Conservation (phyloP, 2,888 invertebrate species). For the Mallateleia sp. region DNA sequence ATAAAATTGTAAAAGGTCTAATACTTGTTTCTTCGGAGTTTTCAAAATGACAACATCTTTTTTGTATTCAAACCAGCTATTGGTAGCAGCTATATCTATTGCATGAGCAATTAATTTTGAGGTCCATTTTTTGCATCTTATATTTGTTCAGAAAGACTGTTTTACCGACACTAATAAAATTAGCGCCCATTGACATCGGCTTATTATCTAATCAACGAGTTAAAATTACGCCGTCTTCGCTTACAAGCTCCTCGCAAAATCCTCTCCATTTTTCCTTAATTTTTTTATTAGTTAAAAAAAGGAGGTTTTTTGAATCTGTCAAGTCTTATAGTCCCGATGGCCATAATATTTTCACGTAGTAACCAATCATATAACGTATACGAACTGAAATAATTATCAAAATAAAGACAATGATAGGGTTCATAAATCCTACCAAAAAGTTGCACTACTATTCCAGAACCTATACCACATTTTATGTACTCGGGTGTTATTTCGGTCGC, state of each 20-base stretch:
- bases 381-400: conserved; percentile 74
- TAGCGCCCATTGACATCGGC: conserved; percentile 39
- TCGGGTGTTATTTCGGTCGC: conserved; percentile 77
- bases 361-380: conserved; percentile 74
- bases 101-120: conserved; percentile 42
- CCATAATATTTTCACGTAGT: conserved; percentile 36
- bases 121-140: conserved; percentile 52
- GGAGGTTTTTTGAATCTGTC: conserved; percentile 70
- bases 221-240: conserved; percentile 37
- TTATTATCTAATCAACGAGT: conserved; percentile 47
- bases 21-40: too few species aligned
- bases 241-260: conserved; percentile 42
- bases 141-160: conserved; percentile 27
- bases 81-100: conserved; percentile 27
- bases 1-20: conserved; percentile 28
- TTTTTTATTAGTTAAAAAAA: too few species aligned
- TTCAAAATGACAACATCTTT: conserved; percentile 5
- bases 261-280: conserved; percentile 39
- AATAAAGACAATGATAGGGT: conserved; percentile 53
- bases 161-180: conserved; percentile 33
- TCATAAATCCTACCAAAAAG: conserved; percentile 58
- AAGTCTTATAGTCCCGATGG: conserved; percentile 71
- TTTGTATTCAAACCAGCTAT: conserved; percentile 45
- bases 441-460: conserved; percentile 73
- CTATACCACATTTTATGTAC: conserved; percentile 65